Evolutionary conservation across 2,113 vertebrate species (phyloP), one percentile per base, ranked within the genome.

Genomic region (Poicephalus meyeri): DNA sequence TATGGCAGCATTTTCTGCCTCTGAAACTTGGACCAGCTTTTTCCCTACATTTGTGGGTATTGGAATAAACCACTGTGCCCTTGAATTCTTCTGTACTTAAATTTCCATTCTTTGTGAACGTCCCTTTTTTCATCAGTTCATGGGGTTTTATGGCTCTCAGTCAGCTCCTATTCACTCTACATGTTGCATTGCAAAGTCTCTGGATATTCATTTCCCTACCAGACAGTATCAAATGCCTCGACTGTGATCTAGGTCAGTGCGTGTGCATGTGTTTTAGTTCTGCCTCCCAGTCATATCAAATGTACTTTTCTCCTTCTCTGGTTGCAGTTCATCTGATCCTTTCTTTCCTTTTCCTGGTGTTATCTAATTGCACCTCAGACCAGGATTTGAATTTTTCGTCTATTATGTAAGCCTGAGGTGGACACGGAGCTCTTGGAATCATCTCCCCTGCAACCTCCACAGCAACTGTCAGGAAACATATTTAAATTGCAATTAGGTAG

Each of bases 401-500:
- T 47, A 90, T 96, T 97, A 97, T 89, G 88, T 87, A 96, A 94
- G 78, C 16, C 58, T 44, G 31, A 63, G 21, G 79, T 93, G 94
- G 86, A 91, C 91, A 6, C 1, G 6, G 66, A 89, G 39, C 53
- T 94, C 68, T 92, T 91, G 81, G 94, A 96, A 95, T 86, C 91
- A 91, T 97, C 80, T 94, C 55, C 33, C 25, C 41, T 3, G 5
- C 6, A 58, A 76, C 91, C 86, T 95, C 90, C 47, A 96, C 74
- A 80, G 63, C 2, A 55, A 93, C 93, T 91, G 86, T 95, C 96
- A 96, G 80, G 91, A 97, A 98, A 96, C 49, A 63, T 86, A 92
- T 96, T 97, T 97, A 97, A 96, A 95, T 94, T 65, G 91, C 84
- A 90, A 80, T 96, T 94, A 96, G 91, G 93, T 55, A 88, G 81